Percentiles rank a stretch among this genome's conserved stretches.
Conservation (phyloP, 1,140 invertebrate genomes). For the Homalodisca vitripennis region DNA sequence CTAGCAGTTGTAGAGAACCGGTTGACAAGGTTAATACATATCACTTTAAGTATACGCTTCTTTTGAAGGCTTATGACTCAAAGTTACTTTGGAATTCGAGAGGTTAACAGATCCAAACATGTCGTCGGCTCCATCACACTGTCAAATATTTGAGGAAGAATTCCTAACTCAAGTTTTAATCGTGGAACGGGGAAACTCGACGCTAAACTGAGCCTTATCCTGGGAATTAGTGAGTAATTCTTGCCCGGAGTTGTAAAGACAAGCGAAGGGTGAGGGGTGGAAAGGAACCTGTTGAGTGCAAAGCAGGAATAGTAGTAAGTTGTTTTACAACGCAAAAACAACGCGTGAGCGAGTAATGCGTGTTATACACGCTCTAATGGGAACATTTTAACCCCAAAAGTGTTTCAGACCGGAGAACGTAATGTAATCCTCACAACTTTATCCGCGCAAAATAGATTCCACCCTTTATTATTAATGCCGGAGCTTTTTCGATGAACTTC, state of each 20-base stretch:
- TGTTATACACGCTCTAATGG: constrained; percentile 4
- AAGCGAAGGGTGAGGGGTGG: neutral
- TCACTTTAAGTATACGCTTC: too few relatives aligned
- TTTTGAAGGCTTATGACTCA: too few relatives aligned
- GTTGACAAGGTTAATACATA: too few relatives aligned
- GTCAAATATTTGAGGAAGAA: constrained; percentile 7
- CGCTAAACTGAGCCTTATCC: neutral
- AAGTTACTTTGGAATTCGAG: too few relatives aligned
- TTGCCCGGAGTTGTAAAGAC: neutral
- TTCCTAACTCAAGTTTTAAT: neutral
- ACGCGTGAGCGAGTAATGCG: neutral
- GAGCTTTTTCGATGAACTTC: neutral
- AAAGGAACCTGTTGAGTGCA: neutral
- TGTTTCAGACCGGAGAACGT: neutral
- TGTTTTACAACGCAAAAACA: neutral
- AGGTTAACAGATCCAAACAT: too few relatives aligned
- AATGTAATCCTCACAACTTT: neutral
- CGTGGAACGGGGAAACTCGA: neutral
- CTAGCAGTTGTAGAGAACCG: too few relatives aligned
- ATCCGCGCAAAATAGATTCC: neutral
- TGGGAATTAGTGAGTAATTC: constrained; percentile 5
- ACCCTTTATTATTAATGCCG: neutral
- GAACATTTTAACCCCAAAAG: neutral
- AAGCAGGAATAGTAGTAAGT: neutral
- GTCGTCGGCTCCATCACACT: too few relatives aligned